phyloP scores from a whole-genome alignment of 2,113 vertebrate genomes.

The Apodemus sylvaticus region DNA sequence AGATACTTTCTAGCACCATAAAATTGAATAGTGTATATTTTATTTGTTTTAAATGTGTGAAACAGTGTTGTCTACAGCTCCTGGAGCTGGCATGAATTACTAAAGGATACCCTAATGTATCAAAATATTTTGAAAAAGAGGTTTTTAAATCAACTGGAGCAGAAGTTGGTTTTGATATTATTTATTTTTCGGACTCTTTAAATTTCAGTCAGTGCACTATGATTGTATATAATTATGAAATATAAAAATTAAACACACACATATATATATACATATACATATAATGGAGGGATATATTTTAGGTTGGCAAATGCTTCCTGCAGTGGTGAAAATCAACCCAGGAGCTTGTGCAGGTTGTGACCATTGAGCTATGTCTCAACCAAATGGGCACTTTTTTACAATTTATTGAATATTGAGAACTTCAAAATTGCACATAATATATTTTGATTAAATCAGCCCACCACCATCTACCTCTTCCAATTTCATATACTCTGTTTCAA shows the following conservation, averaged over 20 bases:
- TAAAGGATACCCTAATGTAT: not conserved
- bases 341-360: not conserved
- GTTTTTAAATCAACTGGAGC: not conserved
- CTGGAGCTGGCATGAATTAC: not conserved
- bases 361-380: not conserved
- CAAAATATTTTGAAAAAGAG: slow-evolving; percentile 15
- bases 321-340: not conserved
- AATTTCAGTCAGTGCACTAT: not conserved
- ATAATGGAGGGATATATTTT: not conserved
- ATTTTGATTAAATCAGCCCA: not conserved
- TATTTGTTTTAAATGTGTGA: not conserved
- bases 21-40: not conserved
- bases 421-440: not conserved
- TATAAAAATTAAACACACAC: not conserved
- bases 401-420: not conserved
- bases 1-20: not conserved
- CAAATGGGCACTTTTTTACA: not conserved
- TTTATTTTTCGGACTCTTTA: not conserved
- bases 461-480: not conserved
- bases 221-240: not conserved
- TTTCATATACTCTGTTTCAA: not conserved
- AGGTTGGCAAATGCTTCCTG: not conserved
- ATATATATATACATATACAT: too few species aligned
- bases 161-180: not conserved
- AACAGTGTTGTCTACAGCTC: not conserved